Percentiles rank a stretch among this genome's conserved stretches.
Evolutionary conservation across 2,113 vertebrate genomes (phyloP).

Genomic region (Gadus chalcogrammus): DNA sequence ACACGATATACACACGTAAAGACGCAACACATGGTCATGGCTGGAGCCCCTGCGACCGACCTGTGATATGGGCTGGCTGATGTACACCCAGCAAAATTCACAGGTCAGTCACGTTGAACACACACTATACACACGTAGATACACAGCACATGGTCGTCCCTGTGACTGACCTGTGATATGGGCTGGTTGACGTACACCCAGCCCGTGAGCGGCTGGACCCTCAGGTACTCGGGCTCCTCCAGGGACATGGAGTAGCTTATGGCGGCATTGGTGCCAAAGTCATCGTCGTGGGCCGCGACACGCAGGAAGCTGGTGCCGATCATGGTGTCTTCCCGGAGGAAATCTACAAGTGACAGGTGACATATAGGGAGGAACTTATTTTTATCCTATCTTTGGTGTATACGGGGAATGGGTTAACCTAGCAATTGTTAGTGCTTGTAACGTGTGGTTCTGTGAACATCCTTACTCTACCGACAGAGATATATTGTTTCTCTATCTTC

Average conservation of each 20-base stretch:
- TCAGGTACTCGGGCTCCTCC: conserved; percentile 79
- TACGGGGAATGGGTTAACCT: not conserved
- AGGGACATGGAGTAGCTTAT: conserved; percentile 78
- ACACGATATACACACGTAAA: no score
- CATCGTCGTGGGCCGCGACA: conserved; percentile 82
- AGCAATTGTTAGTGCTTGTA: not conserved
- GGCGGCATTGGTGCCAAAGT: conserved; percentile 80
- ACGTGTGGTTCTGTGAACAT: no score
- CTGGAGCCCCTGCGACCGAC: conserved; percentile 46
- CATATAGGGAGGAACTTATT: not conserved
- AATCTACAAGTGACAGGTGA: conserved; percentile 66
- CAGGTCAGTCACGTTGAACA: no score
- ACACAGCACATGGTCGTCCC: no score
- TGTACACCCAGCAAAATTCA: conserved; percentile 77
- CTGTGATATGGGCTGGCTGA: conserved; percentile 83
- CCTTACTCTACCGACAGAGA: no score
- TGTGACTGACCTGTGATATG: conserved; percentile 76
- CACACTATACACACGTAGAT: no score
- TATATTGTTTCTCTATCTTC: no score
- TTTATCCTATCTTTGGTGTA: no score
- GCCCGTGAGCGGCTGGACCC: conserved; percentile 81
- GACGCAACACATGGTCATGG: no score
- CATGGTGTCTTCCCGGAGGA: conserved; percentile 82
- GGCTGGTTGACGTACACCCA: conserved; percentile 87
- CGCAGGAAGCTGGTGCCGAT: conserved; percentile 86